phyloP scores from a whole-genome alignment of 2,113 vertebrate species.

The Lycaon pictus region DNA sequence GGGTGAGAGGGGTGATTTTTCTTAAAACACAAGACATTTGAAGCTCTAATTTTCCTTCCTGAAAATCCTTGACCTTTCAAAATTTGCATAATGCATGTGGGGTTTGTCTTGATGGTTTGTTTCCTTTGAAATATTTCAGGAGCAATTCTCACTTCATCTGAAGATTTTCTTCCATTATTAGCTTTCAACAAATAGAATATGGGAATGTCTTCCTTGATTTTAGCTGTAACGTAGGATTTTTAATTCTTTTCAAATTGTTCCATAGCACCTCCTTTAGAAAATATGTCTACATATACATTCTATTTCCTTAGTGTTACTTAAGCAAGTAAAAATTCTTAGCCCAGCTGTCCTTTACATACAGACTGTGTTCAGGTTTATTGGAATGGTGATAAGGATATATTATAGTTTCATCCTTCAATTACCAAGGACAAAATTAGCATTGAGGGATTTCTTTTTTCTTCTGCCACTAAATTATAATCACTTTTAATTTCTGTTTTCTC shows the following conservation, averaged over 20 bases:
- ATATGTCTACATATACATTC: background rate
- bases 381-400: background rate
- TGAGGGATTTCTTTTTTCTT: background rate
- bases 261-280: background rate
- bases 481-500: constrained; percentile 29
- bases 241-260: background rate
- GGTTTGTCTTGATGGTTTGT: constrained; percentile 16
- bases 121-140: constrained; percentile 43
- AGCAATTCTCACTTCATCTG: constrained; percentile 8
- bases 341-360: background rate
- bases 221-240: background rate
- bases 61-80: constrained; percentile 62
- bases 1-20: background rate
- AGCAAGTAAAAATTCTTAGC: background rate
- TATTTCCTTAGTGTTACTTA: background rate
- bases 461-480: background rate
- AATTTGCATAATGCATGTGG: background rate
- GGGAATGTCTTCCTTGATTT: background rate
- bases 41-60: constrained; percentile 37
- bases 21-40: background rate
- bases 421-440: background rate
- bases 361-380: background rate
- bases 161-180: constrained; percentile 25
- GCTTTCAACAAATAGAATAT: background rate
- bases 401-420: background rate